Conservation (phyloP, 2,113 vertebrate genomes). For the Acanthochromis polyacanthus region DNA sequence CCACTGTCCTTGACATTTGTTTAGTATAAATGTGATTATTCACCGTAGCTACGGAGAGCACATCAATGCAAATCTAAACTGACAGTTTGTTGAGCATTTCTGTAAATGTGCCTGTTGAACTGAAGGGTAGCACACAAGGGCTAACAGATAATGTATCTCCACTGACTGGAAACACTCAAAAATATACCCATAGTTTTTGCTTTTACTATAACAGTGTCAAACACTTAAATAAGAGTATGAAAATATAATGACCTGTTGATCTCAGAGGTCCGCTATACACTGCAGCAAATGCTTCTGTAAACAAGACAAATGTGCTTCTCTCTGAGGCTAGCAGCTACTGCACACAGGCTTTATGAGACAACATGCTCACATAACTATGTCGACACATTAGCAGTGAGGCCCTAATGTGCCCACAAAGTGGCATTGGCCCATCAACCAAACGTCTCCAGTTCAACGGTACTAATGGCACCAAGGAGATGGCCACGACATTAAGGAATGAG, state of each 20-base stretch:
- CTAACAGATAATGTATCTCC: slow-evolving; percentile 10
- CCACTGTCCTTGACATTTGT: slow-evolving; percentile 43
- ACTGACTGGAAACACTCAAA: slow-evolving; percentile 20
- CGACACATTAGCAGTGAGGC: slow-evolving; percentile 42
- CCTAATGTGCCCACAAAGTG: slow-evolving; percentile 44
- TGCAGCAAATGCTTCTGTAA: slow-evolving; percentile 16
- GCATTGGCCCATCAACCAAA: slow-evolving; percentile 27
- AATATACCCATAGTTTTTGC: background rate
- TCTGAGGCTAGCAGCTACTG: slow-evolving; percentile 28
- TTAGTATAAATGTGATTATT: slow-evolving; percentile 58
- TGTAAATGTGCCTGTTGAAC: slow-evolving; percentile 39
- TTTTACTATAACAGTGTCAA: slow-evolving; percentile 13
- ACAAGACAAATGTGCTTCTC: slow-evolving; percentile 51
- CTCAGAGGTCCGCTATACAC: slow-evolving; percentile 2
- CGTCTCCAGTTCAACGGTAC: slow-evolving; percentile 15
- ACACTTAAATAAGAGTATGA: slow-evolving; percentile 30
- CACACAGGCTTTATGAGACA: slow-evolving; percentile 38
- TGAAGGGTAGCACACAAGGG: slow-evolving; percentile 16
- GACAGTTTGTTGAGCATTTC: slow-evolving; percentile 43
- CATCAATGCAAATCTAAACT: slow-evolving; percentile 43
- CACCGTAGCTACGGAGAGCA: slow-evolving; percentile 26
- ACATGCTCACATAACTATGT: slow-evolving; percentile 9
- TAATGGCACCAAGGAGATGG: slow-evolving; percentile 35
- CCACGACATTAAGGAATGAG: slow-evolving; percentile 1
- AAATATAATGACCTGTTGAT: slow-evolving; percentile 29